Evolutionary conservation across 2,797 vertebrate genomes (phyloP), one percentile per base, ranked within the genome.

Genomic region (Hyperoplus immaculatus): DNA sequence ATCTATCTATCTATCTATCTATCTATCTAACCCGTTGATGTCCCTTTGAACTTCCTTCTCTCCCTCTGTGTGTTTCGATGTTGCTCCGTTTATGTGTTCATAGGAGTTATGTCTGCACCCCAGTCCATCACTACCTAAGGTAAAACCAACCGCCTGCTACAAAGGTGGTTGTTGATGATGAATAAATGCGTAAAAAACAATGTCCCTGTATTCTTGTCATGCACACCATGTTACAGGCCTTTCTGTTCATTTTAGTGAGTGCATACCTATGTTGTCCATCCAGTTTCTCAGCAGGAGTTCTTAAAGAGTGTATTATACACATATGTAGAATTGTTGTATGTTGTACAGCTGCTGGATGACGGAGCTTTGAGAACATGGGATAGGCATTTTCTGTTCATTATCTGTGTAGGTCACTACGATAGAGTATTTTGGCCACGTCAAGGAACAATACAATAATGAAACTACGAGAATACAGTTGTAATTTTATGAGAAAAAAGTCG

Each of bases 51-150:
- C 63, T 77, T 74, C 63, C 69, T 79, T 80, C 69, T 89, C 64
- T 86, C 76, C 76, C 68, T 78, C 21, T 78, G 69, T 91, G 85
- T 91, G 83, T 92, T 92, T 92, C 89, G 92, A 87, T 93, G 90
- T 86, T 90, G 84, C 93, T 75, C 71, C 89, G 69, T 90, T 71
- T 90, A 83, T 93, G 77, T 88, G 82, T 93, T 89, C 86, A 92
- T 95, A 95, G 92, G 94, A 95, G 92, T 91, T 95, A 90, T 95
- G 94, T 94, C 92, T 89, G 89, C 93, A 94, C 94, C 82, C 93
- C 93, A 84, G 93, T 92, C 84, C 93, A 92, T 88, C 91, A 93
- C 92, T 93, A 89, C 91, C 82, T 95, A 93, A 95, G 95, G 95
- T 95, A 95, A 95, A 92, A 77, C 82, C 54, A 83, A 68, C 78